Base-by-base conservation (phyloP, 2,888 invertebrate species). In the Sarcophaga caerulescens region DNA sequence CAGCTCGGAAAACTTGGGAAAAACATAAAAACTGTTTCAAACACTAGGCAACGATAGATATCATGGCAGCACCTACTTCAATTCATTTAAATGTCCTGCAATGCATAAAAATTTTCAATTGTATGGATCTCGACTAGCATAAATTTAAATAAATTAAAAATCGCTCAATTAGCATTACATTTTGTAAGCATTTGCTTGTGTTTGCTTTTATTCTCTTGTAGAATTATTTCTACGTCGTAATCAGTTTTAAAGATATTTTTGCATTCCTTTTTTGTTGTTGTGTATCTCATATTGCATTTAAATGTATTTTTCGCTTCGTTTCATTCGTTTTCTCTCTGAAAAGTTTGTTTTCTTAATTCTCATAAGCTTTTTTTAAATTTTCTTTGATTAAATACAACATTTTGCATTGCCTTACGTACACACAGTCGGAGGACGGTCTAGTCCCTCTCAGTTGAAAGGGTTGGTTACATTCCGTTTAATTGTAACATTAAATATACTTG, bases 361-460 rank as follows among this genome's bases (percentile, higher is more conserved):
- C 80, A n/a, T 73, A 52, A 60, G 68, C 71, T 65, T 74, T 81
- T 86, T 86, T 60, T 21, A 14, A 11, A 21, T 47, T 63, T n/a
- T 21, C 12, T 74, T 59, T n/a, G 76, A 45, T 69, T 77, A 65
- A 35, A 71, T 82, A 82, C 47, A 65, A 60, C 14, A 11, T 82
- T 6, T 8, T 66, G n/a, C 12, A 12, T 35, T 4, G 11, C 14
- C 14, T 25, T 19, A 23, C 1, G 14, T 21, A 81, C 63, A 8
- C n/a, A 11, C 0, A 17, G 62, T 65, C 60, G 80, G 0, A 8
- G 45, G 89, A 88, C 89, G 89, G 88, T 89, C 75, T 82, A 75
- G 44, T 87, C 75, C 83, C 89, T 89, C 89, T 85, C 88, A 87
- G 89, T 88, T 80, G 79, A 87, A 84, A 85, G 85, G 89, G 89